Evolutionary conservation across 64 coral and sea anemone genomes (phyloP).

Genomic region (Dendronephthya gigantea): DNA sequence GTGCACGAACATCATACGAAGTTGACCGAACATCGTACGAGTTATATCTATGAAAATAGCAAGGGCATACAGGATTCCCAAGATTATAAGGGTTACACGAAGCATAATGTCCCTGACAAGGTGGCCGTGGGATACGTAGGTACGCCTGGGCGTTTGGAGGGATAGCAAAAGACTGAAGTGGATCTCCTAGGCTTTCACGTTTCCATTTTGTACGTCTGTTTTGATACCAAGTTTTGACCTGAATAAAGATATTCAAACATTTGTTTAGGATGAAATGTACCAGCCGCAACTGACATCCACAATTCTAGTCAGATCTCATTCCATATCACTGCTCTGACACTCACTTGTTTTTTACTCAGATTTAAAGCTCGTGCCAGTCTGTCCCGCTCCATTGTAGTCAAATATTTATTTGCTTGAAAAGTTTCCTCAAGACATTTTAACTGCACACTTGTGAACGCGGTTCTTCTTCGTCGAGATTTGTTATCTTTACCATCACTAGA

Average conservation of each 20-base stretch:
- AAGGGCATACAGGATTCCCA: not conserved
- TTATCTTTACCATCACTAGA: not conserved
- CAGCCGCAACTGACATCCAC: not conserved
- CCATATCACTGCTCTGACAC: not conserved
- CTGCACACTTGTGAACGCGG: conserved; percentile 49
- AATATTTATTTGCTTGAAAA: conserved; percentile 48
- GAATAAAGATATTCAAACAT: not conserved
- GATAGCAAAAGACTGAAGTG: conserved; percentile 16
- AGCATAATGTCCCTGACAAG: not conserved
- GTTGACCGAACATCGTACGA: not conserved
- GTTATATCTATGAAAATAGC: not conserved
- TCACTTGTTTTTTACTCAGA: conserved; percentile 45
- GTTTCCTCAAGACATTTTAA: conserved; percentile 51
- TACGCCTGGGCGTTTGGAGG: not conserved
- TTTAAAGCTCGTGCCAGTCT: conserved; percentile 36
- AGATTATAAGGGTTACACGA: not conserved
- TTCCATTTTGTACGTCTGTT: conserved; percentile 57
- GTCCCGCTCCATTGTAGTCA: conserved; percentile 45
- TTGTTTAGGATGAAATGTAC: not conserved
- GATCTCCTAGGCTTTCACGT: conserved; percentile 43
- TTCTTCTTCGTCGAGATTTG: conserved; percentile 35
- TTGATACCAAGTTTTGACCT: conserved; percentile 51
- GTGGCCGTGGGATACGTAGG: not conserved
- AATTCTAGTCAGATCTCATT: no score
- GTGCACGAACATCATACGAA: not conserved